These are phyloP conservation scores for Pteronotus mesoamericanus DNA, from an alignment of 2,797 vertebrate species.

Conservation along the genomic window DNA sequence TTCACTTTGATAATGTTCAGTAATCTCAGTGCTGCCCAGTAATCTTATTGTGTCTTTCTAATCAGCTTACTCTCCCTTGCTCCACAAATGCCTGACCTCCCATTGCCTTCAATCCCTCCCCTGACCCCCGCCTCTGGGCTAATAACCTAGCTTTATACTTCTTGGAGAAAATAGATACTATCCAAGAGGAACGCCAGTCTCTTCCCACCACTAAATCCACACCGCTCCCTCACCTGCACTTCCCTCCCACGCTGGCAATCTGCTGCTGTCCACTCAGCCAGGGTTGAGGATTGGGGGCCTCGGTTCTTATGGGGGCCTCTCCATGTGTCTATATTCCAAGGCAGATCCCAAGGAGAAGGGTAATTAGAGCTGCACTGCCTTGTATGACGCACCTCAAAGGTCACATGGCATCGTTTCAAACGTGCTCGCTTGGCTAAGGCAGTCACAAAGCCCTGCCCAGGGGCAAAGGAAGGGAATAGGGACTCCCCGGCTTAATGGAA, in stretches of 20 bases:
- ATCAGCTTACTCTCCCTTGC: neutral
- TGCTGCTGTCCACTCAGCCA: neutral
- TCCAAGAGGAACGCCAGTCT: neutral
- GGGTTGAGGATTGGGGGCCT: neutral
- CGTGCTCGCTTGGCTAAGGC: neutral
- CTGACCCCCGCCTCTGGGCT: too few relatives aligned
- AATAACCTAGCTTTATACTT: neutral
- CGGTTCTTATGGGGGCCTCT: neutral
- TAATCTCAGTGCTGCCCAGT: neutral
- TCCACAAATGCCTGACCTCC: neutral
- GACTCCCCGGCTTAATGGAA: neutral
- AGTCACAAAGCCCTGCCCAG: neutral
- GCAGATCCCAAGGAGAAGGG: neutral
- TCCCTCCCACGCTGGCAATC: too few relatives aligned
- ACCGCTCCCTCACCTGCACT: neutral
- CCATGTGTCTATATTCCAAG: neutral
- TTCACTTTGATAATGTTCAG: neutral
- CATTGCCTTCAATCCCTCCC: neutral
- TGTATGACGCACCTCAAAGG: neutral
- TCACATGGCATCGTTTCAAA: neutral
- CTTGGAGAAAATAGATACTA: neutral
- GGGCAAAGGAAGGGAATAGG: neutral
- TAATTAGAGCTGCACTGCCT: neutral
- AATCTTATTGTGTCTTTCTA: neutral
- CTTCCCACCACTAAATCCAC: neutral